Evolutionary conservation across 1,140 invertebrate species (phyloP), one percentile per base, ranked within the genome.

Genomic region (Aphelinus atriplicis): DNA sequence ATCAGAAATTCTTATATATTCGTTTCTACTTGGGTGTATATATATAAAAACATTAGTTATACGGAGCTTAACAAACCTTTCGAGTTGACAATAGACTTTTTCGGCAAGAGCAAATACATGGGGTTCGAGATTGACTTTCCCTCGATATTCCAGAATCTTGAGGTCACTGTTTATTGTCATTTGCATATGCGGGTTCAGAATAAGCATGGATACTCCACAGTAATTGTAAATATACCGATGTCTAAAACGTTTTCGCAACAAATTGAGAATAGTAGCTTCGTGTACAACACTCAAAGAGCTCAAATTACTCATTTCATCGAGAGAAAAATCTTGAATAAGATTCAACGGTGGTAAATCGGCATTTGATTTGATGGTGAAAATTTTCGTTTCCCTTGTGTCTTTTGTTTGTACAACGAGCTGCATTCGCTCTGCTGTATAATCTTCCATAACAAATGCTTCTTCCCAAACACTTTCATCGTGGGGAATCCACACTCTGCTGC

Each of bases 61-160:
- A 64, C 2, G 10, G 10, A 7, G 6, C 43, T 64, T 3, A 3
- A 73, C 45, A 47, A 78, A 93, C 93, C 96, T 92, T 87, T 97
- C 95, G 89, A 99, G 90, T 87, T 97, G 95, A 2, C 96, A 97
- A 85, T 94, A 98, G 1, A 97, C 97, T 86, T 99, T 97, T 89
- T 99, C 97, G 0, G 97, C 95, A 1, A 99, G 95, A 7, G 97
- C 97, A 89, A 98, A 99, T 79, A 99, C 98, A 86, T 99, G 98
- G 0, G 98, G 98, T 83, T 99, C 98, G 81, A 99, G 89, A 81
- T 97, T 95, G 1, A 95, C 95, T 93, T 98, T 97, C 53, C 96
- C 96, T 63, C 96, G 90, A 87, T 99, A 99, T 0, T 96, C 94
- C 89, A 95, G 93, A 74, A 99, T 97, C 43, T 96, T 98, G 81